These are phyloP conservation scores for Tenebrio molitor DNA, from an alignment of 1,140 invertebrate species.

Conservation along the genomic window DNA sequence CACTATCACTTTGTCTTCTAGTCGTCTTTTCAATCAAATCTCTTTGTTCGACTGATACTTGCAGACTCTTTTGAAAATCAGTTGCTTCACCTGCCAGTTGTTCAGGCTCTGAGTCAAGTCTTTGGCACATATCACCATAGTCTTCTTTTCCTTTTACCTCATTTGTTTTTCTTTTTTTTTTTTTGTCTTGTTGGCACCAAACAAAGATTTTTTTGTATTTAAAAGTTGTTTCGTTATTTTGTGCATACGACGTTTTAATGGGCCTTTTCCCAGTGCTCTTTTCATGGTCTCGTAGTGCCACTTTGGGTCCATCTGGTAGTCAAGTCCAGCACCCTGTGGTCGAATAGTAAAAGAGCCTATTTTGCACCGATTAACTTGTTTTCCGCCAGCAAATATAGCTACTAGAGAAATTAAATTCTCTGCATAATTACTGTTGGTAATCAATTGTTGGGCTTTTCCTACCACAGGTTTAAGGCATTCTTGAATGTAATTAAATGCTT, in stretches of 20 bases:
- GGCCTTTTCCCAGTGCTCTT: not conserved
- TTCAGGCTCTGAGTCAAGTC: not conserved
- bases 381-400: not conserved
- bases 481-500: not conserved
- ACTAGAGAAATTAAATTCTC: not conserved
- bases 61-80: not conserved
- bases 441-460: not conserved
- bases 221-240: not conserved
- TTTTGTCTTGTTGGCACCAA: not conserved
- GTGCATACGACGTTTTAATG: not conserved
- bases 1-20: not conserved
- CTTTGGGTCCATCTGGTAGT: not conserved
- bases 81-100: not conserved
- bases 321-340: not conserved
- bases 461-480: not conserved
- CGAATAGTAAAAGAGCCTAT: not conserved
- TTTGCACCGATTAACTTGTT: not conserved
- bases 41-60: not conserved
- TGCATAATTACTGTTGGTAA: not conserved
- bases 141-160: not conserved
- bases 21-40: not conserved
- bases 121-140: not conserved
- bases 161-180: not conserved
- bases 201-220: not conserved
- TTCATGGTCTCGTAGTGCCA: not conserved